Evolutionary conservation across 1,140 invertebrate genomes (phyloP).

Genomic region (Uloborus diversus): DNA sequence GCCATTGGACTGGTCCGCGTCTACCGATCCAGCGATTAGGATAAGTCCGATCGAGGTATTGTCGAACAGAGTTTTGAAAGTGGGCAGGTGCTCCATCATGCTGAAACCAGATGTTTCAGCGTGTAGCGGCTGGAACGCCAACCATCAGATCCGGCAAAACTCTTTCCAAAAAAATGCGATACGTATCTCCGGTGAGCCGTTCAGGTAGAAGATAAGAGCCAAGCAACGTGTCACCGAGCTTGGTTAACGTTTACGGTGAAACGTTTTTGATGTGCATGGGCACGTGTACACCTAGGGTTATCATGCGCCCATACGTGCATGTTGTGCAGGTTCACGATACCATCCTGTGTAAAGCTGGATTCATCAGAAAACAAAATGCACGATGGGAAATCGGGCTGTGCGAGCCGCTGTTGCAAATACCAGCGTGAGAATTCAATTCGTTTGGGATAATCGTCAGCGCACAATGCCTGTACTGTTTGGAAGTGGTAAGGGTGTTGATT

Average conservation of each 20-base stretch:
- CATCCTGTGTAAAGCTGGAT: conserved; percentile 17
- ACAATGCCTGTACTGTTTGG: conserved; percentile 48
- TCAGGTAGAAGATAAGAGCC: conserved; percentile 35
- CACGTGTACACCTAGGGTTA: conserved; percentile 39
- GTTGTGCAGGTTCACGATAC: conserved; percentile 52
- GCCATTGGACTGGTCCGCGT: conserved; percentile 56
- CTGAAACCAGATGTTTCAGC: background rate
- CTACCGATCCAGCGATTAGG: conserved; percentile 43
- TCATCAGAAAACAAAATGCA: conserved; percentile 43
- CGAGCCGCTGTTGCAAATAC: background rate
- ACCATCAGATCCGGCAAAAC: conserved; percentile 6
- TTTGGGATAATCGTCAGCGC: conserved; percentile 16
- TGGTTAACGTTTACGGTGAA: conserved; percentile 12
- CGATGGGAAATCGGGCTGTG: conserved; percentile 7
- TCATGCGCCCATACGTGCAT: conserved; percentile 29
- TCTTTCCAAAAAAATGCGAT: conserved; percentile 19
- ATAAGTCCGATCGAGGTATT: conserved; percentile 37
- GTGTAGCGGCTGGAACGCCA: background rate
- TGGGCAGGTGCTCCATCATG: conserved; percentile 24
- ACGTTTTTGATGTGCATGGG: conserved; percentile 20
- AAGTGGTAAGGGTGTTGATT: conserved; percentile 26
- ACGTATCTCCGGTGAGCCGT: conserved; percentile 10
- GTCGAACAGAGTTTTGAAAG: conserved; percentile 10
- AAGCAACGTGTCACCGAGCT: conserved; percentile 30
- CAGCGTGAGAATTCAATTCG: conserved; percentile 25